Conservation (phyloP, 2,888 invertebrate genomes). For the Melanostoma scalare region DNA sequence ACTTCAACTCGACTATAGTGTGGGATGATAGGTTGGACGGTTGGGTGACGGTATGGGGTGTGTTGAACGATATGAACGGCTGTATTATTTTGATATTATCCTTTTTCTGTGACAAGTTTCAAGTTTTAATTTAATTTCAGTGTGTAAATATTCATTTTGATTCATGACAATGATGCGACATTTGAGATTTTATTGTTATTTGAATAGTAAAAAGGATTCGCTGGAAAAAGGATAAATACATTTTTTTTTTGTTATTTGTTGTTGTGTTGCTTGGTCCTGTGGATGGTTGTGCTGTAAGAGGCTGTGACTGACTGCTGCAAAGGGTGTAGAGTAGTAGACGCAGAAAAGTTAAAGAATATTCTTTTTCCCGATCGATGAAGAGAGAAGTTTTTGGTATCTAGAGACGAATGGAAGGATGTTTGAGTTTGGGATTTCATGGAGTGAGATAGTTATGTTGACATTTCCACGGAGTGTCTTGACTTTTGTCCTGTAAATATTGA, state of each 20-base stretch:
- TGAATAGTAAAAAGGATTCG: constrained; percentile 55
- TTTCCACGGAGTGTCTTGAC: constrained; percentile 64
- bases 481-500: constrained; percentile 63
- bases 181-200: constrained; percentile 72
- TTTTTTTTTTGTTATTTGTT: background rate
- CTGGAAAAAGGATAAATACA: constrained; percentile 42
- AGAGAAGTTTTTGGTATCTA: constrained; percentile 8
- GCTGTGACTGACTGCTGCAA: background rate
- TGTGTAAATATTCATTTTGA: constrained; percentile 73
- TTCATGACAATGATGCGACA: constrained; percentile 71
- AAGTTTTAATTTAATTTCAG: constrained; percentile 72
- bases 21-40: background rate
- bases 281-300: background rate
- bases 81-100: constrained; percentile 72
- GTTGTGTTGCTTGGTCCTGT: no score
- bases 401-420: constrained; percentile 34
- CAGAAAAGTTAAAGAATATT: background rate
- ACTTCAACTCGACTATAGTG: background rate
- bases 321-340: background rate
- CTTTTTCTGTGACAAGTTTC: constrained; percentile 70
- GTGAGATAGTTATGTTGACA: constrained; percentile 67
- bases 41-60: background rate
- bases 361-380: constrained; percentile 39
- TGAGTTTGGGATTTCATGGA: constrained; percentile 50
- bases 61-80: constrained; percentile 44